Evolutionary conservation across 2,797 vertebrate genomes (phyloP), one percentile per base, ranked within the genome.

Genomic region (Chrysocyon brachyurus): DNA sequence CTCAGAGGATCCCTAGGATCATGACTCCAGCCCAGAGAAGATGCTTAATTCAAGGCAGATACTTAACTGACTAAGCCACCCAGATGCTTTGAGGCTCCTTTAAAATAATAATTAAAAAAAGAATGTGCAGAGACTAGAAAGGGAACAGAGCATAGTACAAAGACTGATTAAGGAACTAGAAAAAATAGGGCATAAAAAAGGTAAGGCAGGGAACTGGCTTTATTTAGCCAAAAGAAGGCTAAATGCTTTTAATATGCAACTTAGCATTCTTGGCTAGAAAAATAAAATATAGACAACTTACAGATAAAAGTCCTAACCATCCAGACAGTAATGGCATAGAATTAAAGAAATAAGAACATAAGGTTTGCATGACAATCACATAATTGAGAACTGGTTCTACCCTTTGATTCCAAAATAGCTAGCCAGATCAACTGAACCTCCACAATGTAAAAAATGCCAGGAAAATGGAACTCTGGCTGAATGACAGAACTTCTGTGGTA

Each of bases 401-500:
- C 54, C 68, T 97, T 87, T 77, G 28, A 90, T 94, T 96, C 90
- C 61, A 90, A 85, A 97, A 94, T 15, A 93, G 70, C 54, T 49
- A 70, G 33, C 61, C n/a, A 90, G 73, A 91, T 59, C 15, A 11
- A 36, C 88, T 56, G 46, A 56, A 49, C 82, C 54, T 19, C 49
- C 19, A 36, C 59, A 57, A 33, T 2, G 22, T 4, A 33, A 83
- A 59, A 70, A 70, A 73, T 10, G 61, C 77, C 7, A 26, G 19
- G 57, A 8, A 88, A 77, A 77, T 22, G 63, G 33, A 46, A 64
- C 12, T 68, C 28, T 40, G 36, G 33, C 17, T 52, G 70, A 92
- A 52, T 14, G 26, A 36, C 1, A 68, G 46, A 82, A 77, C 3
- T 28, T 15, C 26, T 68, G 33, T 31, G 61, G 22, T 82, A 9